Evolutionary conservation across 2,797 vertebrate species (phyloP).

Genomic region (Falco rusticolus): DNA sequence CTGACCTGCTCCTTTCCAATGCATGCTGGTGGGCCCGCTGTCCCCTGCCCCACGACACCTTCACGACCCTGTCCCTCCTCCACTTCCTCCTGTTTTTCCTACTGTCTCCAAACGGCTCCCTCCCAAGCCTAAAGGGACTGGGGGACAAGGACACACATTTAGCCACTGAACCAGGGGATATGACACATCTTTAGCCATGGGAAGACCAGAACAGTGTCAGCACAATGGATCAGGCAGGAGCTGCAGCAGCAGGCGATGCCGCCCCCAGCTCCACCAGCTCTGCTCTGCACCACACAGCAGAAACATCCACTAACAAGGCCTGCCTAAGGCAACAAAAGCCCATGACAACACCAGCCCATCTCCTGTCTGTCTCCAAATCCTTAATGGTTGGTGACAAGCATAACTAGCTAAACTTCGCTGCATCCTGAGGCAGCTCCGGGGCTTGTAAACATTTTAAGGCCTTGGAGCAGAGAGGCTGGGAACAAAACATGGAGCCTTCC

Average conservation of each 20-base stretch:
- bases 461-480: background rate
- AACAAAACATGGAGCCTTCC: conserved; percentile 1
- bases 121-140: background rate
- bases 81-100: background rate
- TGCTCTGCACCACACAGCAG: background rate
- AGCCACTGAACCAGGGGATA: background rate
- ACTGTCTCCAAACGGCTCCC: background rate
- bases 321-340: conserved; percentile 21
- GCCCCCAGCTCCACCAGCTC: background rate
- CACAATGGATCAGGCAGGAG: background rate
- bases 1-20: accelerated
- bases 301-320: background rate
- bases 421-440: background rate
- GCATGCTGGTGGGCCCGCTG: background rate
- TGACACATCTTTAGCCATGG: background rate
- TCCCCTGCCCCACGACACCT: background rate
- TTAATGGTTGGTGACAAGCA: conserved; percentile 32
- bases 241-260: background rate
- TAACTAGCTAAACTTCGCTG: conserved; percentile 31
- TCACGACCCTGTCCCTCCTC: background rate
- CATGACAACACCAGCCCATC: background rate
- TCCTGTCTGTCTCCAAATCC: background rate
- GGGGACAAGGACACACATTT: background rate
- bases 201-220: accelerated
- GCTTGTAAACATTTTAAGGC: conserved; percentile 28